Evolutionary conservation across 1,140 invertebrate species (phyloP), one percentile per base, ranked within the genome.

Genomic region (Brachionus angularis): DNA sequence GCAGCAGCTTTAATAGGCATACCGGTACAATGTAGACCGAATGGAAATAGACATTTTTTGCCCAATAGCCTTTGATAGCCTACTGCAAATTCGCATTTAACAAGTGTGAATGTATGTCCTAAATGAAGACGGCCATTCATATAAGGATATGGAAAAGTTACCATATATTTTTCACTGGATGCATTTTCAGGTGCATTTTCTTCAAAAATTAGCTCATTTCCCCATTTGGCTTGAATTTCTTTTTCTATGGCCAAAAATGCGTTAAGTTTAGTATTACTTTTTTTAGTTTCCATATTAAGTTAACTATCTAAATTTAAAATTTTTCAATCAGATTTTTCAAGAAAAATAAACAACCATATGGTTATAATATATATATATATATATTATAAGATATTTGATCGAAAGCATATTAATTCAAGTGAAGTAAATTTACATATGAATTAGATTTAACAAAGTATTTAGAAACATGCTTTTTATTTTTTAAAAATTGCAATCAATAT

Each of bases 41-140:
- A 98, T 23, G 96, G 96, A 84, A 97, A 98, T 1, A 99, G 83
- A 31, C 89, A 90, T 75, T 87, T 87, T 78, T 92, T 94, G 0
- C 96, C 96, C 79, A 90, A 87, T 27, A 98, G 77, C 33, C 93
- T 86, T 74, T 97, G 87, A 78, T 89, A 98, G 16, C 94, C 87
- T 72, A 89, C 85, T 23, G 91, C 87, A 88, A 96, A 98, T 89
- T 93, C 95, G 82, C 91, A 93, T 85, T 98, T 98, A 39, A 93
- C 94, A 29, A 98, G 78, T 14, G 93, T 91, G 84, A 98, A 99
- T 5, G 92, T 93, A 80, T 99, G 96, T 0, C 96, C 96, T 52
- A 98, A 83, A 86, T 99, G 96, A 61, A 98, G 85, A 47, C 89
- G 85, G 27, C 96, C 96, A 87, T 99, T 99, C 96, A 98, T 98